These are phyloP conservation scores for Acleris emargana DNA, from an alignment of 2,888 invertebrate species.

Conservation along the genomic window DNA sequence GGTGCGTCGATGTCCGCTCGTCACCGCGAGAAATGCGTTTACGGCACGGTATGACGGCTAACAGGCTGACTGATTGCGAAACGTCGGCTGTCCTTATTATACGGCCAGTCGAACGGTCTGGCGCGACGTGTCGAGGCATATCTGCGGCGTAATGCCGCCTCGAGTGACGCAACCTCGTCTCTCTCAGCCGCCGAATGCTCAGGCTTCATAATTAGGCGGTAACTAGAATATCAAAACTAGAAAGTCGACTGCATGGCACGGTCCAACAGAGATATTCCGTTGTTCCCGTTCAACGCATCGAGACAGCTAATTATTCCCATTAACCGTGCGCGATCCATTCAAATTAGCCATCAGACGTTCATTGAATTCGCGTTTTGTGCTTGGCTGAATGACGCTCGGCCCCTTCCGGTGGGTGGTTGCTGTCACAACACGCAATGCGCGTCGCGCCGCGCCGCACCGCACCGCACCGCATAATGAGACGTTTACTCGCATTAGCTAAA, in stretches of 20 bases:
- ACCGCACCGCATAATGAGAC: constrained; percentile 80
- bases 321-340: constrained; percentile 78
- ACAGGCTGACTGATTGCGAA: constrained; percentile 58
- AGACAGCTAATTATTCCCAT: constrained; percentile 79
- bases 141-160: constrained; percentile 45
- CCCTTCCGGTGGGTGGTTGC: constrained; percentile 83
- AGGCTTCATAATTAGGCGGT: constrained; percentile 56
- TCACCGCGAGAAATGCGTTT: constrained; percentile 56
- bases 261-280: constrained; percentile 59
- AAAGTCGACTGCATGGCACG: constrained; percentile 54
- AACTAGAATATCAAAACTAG: constrained; percentile 59
- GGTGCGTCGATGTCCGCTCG: constrained; percentile 52
- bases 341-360: constrained; percentile 79
- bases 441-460: constrained; percentile 72
- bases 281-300: constrained; percentile 53
- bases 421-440: constrained; percentile 83
- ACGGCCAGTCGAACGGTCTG: constrained; percentile 43
- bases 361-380: constrained; percentile 81
- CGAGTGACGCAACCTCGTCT: constrained; percentile 52
- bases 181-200: constrained; percentile 41
- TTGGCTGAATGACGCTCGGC: constrained; percentile 79
- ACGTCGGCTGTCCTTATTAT: constrained; percentile 50
- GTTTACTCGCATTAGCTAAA: constrained; percentile 84
- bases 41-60: constrained; percentile 52
- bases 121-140: constrained; percentile 50